Percentiles rank a stretch among this genome's conserved stretches.
These are phyloP conservation scores for Scolopax rusticola DNA, from an alignment of 2,797 vertebrate genomes.

Conservation along the genomic window DNA sequence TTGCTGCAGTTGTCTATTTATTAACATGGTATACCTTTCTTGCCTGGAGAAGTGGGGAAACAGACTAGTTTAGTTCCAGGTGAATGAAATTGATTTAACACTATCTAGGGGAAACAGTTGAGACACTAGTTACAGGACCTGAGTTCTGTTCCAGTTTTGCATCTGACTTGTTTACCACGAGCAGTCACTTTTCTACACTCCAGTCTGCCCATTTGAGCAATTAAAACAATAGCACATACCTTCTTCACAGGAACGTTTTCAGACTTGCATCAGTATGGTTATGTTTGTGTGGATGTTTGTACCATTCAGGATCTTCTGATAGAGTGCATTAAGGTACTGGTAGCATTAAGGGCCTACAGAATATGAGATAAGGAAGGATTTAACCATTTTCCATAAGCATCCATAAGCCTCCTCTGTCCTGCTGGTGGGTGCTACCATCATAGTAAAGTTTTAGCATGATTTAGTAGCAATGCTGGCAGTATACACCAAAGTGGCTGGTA, in stretches of 20 bases:
- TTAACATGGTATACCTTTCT: background rate
- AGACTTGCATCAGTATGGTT: background rate
- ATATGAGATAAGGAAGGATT: background rate
- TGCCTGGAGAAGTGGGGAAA: background rate
- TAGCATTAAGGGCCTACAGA: background rate
- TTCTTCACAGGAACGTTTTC: background rate
- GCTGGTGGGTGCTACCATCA: background rate
- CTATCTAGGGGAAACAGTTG: background rate
- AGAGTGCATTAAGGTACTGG: background rate
- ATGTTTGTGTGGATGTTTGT: fast-evolving
- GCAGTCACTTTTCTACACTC: background rate
- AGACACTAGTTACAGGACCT: background rate
- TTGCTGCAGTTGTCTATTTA: background rate
- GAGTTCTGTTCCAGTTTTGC: background rate
- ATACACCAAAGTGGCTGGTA: fast-evolving
- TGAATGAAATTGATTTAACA: background rate
- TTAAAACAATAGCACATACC: background rate
- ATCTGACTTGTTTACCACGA: background rate
- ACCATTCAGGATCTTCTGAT: background rate
- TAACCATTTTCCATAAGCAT: background rate
- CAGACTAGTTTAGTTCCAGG: background rate
- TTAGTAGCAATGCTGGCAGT: background rate
- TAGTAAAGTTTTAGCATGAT: background rate
- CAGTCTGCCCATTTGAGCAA: background rate
- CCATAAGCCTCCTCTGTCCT: background rate